Conservation (phyloP, 1,140 invertebrate genomes). For the Zaprionus gabonicus region DNA sequence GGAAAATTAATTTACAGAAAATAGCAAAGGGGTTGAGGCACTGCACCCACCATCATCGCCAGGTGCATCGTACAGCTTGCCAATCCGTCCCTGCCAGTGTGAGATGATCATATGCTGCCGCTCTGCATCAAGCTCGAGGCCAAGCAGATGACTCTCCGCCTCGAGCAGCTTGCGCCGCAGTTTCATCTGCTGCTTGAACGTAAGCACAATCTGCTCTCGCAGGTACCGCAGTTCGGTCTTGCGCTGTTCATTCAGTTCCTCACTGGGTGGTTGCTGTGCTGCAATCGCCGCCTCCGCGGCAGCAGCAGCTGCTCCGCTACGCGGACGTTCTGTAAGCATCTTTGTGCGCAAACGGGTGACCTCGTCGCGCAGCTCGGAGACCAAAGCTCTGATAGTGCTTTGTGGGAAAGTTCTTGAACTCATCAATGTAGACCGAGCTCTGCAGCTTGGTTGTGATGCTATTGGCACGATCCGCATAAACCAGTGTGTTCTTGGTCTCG, state of each 20-base stretch:
- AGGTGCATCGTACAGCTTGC: constrained; percentile 87
- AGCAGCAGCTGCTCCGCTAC: constrained; percentile 82
- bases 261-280: constrained; percentile 22
- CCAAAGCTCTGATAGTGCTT: constrained; percentile 91
- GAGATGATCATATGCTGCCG: constrained; percentile 93
- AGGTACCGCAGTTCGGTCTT: constrained; percentile 89
- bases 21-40: neutral
- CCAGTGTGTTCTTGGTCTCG: constrained; percentile 96
- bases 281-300: constrained; percentile 73
- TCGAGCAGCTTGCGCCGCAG: constrained; percentile 93
- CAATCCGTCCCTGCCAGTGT: constrained; percentile 93
- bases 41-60: constrained; percentile 71
- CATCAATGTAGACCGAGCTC: constrained; percentile 80
- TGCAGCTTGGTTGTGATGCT: constrained; percentile 89
- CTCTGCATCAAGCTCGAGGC: constrained; percentile 93
- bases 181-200: constrained; percentile 96
- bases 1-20: neutral
- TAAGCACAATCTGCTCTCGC: constrained; percentile 92
- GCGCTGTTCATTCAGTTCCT: constrained; percentile 81
- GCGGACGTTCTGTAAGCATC: constrained; percentile 89
- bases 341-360: constrained; percentile 92
- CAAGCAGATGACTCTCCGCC: constrained; percentile 92
- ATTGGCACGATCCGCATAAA: constrained; percentile 96
- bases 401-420: constrained; percentile 85
- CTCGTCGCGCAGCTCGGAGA: constrained; percentile 93